Percentiles rank a stretch among this genome's conserved stretches.
These are phyloP conservation scores for Brotogeris chrysoptera DNA, from an alignment of 2,797 vertebrate species.

Conservation along the genomic window DNA sequence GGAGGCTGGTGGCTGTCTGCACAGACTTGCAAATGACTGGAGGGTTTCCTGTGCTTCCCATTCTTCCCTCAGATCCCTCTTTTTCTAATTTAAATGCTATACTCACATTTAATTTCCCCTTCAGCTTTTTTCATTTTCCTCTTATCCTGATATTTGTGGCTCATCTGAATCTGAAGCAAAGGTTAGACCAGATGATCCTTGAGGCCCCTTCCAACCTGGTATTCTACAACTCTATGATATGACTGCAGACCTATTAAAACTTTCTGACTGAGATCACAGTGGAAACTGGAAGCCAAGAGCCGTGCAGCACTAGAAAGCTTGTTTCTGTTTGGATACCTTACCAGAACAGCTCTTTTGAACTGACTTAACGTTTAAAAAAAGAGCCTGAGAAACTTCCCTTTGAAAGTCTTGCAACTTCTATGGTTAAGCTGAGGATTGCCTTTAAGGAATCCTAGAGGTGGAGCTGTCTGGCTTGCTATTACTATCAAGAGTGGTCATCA, in stretches of 20 bases:
- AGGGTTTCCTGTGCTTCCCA: neutral
- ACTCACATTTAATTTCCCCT: neutral
- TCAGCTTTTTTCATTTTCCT: neutral
- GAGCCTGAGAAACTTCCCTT: neutral
- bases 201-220: neutral
- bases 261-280: neutral
- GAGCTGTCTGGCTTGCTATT: neutral
- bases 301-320: neutral
- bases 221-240: neutral
- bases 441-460: neutral
- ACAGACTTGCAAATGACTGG: neutral
- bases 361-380: neutral
- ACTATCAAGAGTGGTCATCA: neutral
- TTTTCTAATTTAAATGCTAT: neutral
- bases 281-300: neutral
- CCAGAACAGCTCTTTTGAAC: neutral
- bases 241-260: neutral
- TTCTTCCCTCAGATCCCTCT: neutral
- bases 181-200: neutral
- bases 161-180: neutral
- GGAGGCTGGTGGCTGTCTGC: neutral
- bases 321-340: neutral
- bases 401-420: neutral
- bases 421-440: neutral
- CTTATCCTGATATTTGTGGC: neutral